Conservation (phyloP, 2,888 invertebrate genomes). For the Barypeithes pellucidus region DNA sequence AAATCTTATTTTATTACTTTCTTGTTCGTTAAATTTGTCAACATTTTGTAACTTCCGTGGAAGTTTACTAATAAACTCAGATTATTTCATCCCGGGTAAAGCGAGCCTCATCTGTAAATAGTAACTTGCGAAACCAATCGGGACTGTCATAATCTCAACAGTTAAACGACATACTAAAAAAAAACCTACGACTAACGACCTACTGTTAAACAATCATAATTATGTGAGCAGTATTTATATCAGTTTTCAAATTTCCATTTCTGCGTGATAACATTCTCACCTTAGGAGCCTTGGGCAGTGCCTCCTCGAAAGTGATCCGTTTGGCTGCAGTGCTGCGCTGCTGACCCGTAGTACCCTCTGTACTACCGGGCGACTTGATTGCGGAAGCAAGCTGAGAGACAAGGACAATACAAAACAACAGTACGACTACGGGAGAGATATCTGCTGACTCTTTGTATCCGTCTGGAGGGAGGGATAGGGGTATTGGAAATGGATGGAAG, state of each 20-base stretch:
- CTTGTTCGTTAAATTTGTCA: too few species aligned
- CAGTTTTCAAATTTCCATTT: background rate
- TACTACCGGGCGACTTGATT: slow-evolving; percentile 20
- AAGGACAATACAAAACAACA: slow-evolving; percentile 37
- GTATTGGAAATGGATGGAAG: background rate
- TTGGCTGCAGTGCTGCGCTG: slow-evolving; percentile 71
- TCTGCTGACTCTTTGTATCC: slow-evolving; percentile 15
- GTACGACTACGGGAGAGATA: slow-evolving; percentile 7
- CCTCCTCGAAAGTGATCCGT: slow-evolving; percentile 71
- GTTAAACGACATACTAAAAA: too few species aligned
- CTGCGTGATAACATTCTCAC: slow-evolving; percentile 62
- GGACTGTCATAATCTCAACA: too few species aligned
- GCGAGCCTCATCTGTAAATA: too few species aligned
- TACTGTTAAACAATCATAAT: too few species aligned
- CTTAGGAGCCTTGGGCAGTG: slow-evolving; percentile 66
- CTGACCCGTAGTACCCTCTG: slow-evolving; percentile 17
- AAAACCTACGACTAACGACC: too few species aligned
- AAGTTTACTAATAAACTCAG: too few species aligned
- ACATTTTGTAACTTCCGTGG: too few species aligned
- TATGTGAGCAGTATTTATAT: too few species aligned
- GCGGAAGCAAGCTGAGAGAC: slow-evolving; percentile 49
- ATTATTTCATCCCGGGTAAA: too few species aligned
- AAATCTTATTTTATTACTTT: too few species aligned
- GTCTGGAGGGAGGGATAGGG: background rate
- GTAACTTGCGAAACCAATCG: too few species aligned